Evolutionary conservation across 2,888 invertebrate species (phyloP).

Genomic region (Rhorus exstirpatorius): DNA sequence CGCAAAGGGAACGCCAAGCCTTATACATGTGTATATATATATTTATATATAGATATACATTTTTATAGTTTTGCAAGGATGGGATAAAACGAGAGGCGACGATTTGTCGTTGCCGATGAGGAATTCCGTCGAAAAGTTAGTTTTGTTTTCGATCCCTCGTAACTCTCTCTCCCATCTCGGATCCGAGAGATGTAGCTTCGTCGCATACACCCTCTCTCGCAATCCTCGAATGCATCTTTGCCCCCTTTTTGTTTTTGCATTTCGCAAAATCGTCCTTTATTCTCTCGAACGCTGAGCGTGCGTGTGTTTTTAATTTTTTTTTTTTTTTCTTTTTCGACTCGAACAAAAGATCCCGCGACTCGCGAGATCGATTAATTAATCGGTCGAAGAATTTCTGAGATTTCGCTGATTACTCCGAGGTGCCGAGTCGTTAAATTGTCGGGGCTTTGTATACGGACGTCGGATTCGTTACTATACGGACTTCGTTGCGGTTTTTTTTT

Average conservation of each 20-base stretch:
- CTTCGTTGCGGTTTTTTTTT: too few relatives aligned
- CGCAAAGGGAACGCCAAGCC: conserved; percentile 40
- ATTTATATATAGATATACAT: neutral
- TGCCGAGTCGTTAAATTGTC: conserved; percentile 36
- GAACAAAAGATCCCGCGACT: conserved; percentile 7
- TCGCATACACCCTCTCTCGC: conserved; percentile 31
- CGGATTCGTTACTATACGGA: too few relatives aligned
- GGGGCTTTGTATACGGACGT: neutral
- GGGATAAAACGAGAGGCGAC: conserved; percentile 58
- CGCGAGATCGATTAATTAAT: conserved; percentile 63
- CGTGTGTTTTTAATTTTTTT: neutral
- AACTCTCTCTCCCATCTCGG: conserved; percentile 49
- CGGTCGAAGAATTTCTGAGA: conserved; percentile 56
- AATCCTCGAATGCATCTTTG: conserved; percentile 20
- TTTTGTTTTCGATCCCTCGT: conserved; percentile 71
- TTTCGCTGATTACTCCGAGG: conserved; percentile 42
- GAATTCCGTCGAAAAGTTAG: conserved; percentile 71
- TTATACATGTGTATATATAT: conserved; percentile 29
- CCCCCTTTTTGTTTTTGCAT: conserved; percentile 1
- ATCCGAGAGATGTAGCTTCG: conserved; percentile 29
- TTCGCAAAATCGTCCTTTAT: conserved; percentile 16
- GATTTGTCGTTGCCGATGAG: conserved; percentile 74
- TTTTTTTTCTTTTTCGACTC: conserved; percentile 1
- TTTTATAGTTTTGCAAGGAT: neutral
- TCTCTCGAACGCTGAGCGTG: neutral